These are phyloP conservation scores for Acleris holmiana DNA, from an alignment of 2,888 invertebrate species.

Conservation along the genomic window DNA sequence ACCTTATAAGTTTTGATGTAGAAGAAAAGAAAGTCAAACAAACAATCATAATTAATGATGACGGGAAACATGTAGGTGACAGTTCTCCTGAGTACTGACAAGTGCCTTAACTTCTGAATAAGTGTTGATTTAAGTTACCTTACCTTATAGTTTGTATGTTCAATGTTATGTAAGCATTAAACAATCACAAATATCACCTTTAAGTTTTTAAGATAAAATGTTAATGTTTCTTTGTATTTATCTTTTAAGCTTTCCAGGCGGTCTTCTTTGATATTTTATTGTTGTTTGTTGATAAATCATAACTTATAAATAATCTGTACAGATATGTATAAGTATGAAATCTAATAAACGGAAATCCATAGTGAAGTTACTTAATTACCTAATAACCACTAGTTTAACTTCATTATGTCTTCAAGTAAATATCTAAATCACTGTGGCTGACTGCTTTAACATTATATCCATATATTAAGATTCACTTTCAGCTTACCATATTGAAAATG, in stretches of 20 bases:
- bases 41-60: conserved; percentile 63
- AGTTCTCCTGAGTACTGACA: conserved; percentile 76
- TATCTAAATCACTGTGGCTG: background rate
- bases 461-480: background rate
- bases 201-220: background rate
- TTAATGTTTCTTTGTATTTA: background rate
- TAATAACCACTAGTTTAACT: background rate
- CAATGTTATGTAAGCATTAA: background rate
- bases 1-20: conserved; percentile 74
- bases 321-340: background rate
- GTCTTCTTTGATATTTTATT: background rate
- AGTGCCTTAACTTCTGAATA: conserved; percentile 65
- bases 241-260: background rate
- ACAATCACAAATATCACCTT: background rate
- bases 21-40: conserved; percentile 62
- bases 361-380: background rate
- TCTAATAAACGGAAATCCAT: background rate
- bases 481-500: background rate
- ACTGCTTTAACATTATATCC: conserved; percentile 17
- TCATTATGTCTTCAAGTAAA: background rate
- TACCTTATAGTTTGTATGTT: conserved; percentile 9
- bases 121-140: conserved; percentile 41
- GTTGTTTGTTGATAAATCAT: background rate
- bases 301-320: background rate
- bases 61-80: conserved; percentile 63